phyloP scores from a whole-genome alignment of 2,113 vertebrate genomes.

The Maccullochella peelii region DNA sequence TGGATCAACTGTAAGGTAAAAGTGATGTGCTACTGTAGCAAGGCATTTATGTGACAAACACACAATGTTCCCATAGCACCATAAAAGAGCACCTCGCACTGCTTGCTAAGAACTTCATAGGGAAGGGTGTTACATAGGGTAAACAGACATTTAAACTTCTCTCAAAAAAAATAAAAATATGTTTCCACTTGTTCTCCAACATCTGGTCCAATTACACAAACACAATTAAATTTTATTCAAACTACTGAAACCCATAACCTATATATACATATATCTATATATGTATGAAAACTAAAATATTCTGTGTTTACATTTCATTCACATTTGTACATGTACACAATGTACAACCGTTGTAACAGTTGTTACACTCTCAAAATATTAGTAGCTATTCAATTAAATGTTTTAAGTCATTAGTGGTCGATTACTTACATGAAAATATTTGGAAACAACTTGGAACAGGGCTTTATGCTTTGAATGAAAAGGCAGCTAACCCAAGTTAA shows the following conservation, averaged over 20 bases:
- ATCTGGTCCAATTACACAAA: constrained; percentile 8
- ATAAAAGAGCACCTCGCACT: constrained; percentile 86
- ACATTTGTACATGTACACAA: neutral
- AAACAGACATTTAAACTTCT: constrained; percentile 14
- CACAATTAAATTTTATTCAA: neutral
- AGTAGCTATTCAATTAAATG: neutral
- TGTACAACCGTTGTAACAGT: neutral
- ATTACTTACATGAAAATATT: neutral
- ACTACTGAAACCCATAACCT: neutral
- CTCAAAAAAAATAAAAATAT: neutral
- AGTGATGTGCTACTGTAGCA: constrained; percentile 25
- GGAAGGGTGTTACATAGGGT: constrained; percentile 11
- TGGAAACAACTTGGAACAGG: neutral
- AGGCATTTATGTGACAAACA: constrained; percentile 56
- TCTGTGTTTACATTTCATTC: neutral
- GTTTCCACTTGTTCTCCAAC: neutral
- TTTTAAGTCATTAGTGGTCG: neutral
- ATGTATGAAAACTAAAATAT: neutral
- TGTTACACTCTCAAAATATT: neutral
- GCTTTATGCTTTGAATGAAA: neutral
- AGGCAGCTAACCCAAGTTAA: neutral
- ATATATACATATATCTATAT: neutral
- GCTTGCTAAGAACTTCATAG: constrained; percentile 70
- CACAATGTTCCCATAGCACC: constrained; percentile 81
- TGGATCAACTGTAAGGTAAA: constrained; percentile 32